Evolutionary conservation across 2,113 vertebrate genomes (phyloP).

Genomic region (Dasyornis broadbenti): DNA sequence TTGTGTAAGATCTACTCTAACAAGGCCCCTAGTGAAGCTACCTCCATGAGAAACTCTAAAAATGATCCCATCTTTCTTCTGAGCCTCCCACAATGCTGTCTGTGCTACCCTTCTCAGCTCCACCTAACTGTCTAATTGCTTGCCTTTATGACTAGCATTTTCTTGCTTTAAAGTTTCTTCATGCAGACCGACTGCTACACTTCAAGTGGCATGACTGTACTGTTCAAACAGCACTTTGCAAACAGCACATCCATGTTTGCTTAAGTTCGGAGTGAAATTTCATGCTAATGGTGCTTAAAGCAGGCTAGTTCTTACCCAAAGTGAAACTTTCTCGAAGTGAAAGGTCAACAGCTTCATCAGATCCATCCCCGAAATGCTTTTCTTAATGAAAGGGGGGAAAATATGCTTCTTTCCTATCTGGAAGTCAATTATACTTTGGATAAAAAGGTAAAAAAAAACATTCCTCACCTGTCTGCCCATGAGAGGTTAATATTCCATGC

Average conservation of each 20-base stretch:
- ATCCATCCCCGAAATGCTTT: neutral
- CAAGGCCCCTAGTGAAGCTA: neutral
- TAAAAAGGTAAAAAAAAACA: neutral
- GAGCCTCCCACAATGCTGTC: neutral
- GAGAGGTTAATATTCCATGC: neutral
- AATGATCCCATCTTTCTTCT: neutral
- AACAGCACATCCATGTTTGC: neutral
- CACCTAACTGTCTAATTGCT: neutral
- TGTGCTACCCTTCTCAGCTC: neutral
- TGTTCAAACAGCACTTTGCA: neutral
- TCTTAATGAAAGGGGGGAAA: neutral
- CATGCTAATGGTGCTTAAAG: neutral
- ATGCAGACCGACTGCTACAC: neutral
- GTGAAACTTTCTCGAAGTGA: neutral
- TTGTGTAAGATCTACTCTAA: neutral
- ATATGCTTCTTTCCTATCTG: neutral
- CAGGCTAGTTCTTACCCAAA: neutral
- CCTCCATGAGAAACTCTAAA: neutral
- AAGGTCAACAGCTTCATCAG: neutral
- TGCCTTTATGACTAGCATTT: neutral
- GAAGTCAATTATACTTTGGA: neutral
- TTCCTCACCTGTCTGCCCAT: neutral
- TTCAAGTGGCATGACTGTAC: neutral
- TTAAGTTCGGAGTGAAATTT: neutral
- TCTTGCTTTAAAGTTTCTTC: neutral